Percentiles rank a stretch among this genome's conserved stretches.
Conservation (phyloP, 2,888 invertebrate species). For the Euspilapteryx auroguttella region DNA sequence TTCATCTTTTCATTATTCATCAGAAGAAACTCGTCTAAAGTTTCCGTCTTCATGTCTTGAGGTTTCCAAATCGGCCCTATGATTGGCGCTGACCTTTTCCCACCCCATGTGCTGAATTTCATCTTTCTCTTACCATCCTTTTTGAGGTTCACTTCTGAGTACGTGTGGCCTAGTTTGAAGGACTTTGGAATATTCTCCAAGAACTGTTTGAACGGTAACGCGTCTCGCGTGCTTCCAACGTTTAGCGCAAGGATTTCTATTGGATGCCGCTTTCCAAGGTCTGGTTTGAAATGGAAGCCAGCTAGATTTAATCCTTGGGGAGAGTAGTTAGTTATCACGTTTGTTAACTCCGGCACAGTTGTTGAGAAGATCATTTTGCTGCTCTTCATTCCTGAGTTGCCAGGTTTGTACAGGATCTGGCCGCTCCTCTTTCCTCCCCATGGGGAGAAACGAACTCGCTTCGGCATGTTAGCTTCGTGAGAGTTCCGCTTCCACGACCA, state of each 20-base stretch:
- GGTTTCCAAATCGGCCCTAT: constrained; percentile 54
- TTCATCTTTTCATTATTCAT: too few relatives aligned
- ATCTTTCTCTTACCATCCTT: constrained; percentile 49
- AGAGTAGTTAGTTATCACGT: constrained; percentile 30
- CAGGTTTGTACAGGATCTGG: constrained; percentile 36
- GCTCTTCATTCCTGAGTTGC: constrained; percentile 15
- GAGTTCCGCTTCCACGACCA: constrained; percentile 42
- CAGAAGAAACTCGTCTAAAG: constrained; percentile 29
- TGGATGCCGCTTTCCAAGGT: constrained; percentile 30
- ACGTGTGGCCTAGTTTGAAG: constrained; percentile 41
- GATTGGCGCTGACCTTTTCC: constrained; percentile 43
- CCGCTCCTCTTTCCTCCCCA: constrained; percentile 52
- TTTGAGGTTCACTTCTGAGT: constrained; percentile 33
- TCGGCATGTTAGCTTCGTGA: constrained; percentile 45
- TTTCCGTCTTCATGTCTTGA: constrained; percentile 24
- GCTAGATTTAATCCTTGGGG: constrained; percentile 22
- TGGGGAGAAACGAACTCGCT: constrained; percentile 45
- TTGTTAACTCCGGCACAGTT: constrained; percentile 32
- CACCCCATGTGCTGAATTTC: constrained; percentile 51
- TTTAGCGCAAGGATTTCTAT: constrained; percentile 29
- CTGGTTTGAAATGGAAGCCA: constrained; percentile 29
- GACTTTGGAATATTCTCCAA: constrained; percentile 26
- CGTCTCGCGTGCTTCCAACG: constrained; percentile 22
- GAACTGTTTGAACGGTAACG: constrained; percentile 31
- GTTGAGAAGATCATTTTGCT: constrained; percentile 35